Base-by-base conservation (phyloP, 2,113 vertebrate genomes). In the Fukomys damarensis region DNA sequence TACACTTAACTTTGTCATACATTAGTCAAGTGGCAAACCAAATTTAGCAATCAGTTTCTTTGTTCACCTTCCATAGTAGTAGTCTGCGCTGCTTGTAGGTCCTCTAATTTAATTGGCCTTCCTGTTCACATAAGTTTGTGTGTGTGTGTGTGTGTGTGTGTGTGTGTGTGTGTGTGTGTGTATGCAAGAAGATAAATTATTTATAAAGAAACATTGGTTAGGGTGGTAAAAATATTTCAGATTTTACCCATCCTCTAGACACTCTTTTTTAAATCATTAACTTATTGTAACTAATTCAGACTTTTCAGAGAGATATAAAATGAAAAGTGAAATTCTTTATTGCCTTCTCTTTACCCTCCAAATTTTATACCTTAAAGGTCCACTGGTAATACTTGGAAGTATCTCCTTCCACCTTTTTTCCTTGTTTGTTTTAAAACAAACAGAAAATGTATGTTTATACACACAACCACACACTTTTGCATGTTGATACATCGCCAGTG, bases 281-380 rank as follows among this genome's bases (percentile, higher is more conserved):
- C 11, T 92, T 56, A 61, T 68, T n/a, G n/a, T 79, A 89, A 84
- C 35, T 81, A 90, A 81, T 46, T 82, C 17, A 35, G 7, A 81
- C 8, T 54, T 26, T 95, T 92, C 38, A 91, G 65, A 89, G n/a
- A 24, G 14, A 52, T 35, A 56, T 63, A 92, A 87, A 74, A 86
- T 52, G 61, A 91, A 85, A 94, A 72, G 72, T 61, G 20, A 70
- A 94, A 77, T 56, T 58, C 28, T 54, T 16, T 19, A 7, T 77
- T 93, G 94, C 76, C 56, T 90, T 92, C 54, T 84, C 19, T 68
- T 49, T 79, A 38, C 17, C 35, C 20, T 95, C 84, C 26, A 52
- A n/a, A 79, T 93, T 89, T 46, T 95, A 46, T 0, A 41, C 63
- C 7, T 54, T 74, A 56, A 8, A 41, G 13, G 5, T 56, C 76